A percentile compares a stretch with the other conserved stretches of the same genome.
Evolutionary conservation across 2,888 invertebrate species (phyloP).

Genomic region (Spodoptera picta): DNA sequence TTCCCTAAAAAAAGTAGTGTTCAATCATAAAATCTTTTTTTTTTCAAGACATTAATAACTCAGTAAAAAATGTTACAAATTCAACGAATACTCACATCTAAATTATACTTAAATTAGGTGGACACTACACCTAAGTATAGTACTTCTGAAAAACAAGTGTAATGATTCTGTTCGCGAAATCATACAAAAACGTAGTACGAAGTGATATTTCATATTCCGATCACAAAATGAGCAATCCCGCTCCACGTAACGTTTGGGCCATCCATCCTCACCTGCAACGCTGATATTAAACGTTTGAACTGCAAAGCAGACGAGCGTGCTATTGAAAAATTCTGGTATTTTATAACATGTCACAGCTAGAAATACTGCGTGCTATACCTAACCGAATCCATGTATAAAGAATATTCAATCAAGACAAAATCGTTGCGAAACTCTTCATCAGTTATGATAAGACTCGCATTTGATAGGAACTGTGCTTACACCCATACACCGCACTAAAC

Average conservation of each 20-base stretch:
- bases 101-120: no score
- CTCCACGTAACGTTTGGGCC: constrained; percentile 34
- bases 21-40: background rate
- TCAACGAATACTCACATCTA: no score
- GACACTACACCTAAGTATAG: no score
- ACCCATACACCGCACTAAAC: no score
- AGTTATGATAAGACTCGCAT: background rate
- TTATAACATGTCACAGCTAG: constrained; percentile 51
- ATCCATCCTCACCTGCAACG: constrained; percentile 61
- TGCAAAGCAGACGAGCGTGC: constrained; percentile 55
- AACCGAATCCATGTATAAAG: background rate
- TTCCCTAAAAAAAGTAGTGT: background rate
- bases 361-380: constrained; percentile 1
- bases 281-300: constrained; percentile 69
- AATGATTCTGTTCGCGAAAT: no score
- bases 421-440: background rate
- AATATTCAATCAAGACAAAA: background rate
- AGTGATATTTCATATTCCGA: no score
- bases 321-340: constrained; percentile 66
- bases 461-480: no score
- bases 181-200: no score
- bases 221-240: constrained; percentile 3
- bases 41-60: no score
- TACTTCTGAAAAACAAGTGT: no score
- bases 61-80: no score